Evolutionary conservation across 2,113 vertebrate species (phyloP).

Genomic region (Cheilinus undulatus): DNA sequence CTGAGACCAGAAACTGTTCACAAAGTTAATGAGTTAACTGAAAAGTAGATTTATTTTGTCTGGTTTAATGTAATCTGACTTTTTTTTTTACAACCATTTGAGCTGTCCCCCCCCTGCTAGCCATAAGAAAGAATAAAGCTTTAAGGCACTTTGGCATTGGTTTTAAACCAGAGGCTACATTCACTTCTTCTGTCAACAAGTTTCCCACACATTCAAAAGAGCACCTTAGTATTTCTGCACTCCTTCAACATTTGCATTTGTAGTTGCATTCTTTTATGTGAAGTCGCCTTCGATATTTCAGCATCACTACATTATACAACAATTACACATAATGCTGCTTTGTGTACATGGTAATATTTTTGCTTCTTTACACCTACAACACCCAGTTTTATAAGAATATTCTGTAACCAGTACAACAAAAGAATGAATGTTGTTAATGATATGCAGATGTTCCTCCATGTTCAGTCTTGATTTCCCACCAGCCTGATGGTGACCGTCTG

Average conservation of each 20-base stretch:
- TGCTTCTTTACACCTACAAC: slow-evolving; percentile 70
- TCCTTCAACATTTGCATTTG: slow-evolving; percentile 57
- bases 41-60: not conserved
- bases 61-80: not conserved
- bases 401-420: slow-evolving; percentile 82
- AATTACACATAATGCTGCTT: slow-evolving; percentile 67
- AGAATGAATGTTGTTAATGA: slow-evolving; percentile 70
- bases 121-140: not conserved
- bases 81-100: too few relatives aligned
- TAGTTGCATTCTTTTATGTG: slow-evolving; percentile 59
- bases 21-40: not conserved
- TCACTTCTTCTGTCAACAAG: not conserved
- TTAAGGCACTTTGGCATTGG: not conserved
- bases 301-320: slow-evolving; percentile 53
- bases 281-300: slow-evolving; percentile 66
- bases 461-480: slow-evolving; percentile 34
- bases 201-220: slow-evolving; percentile 12
- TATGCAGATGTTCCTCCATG: slow-evolving; percentile 66
- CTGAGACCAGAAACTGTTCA: not conserved
- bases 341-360: slow-evolving; percentile 71
- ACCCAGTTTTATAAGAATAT: slow-evolving; percentile 69
- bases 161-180: not conserved
- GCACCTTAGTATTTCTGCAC: slow-evolving; percentile 39
- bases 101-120: not conserved
- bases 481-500: slow-evolving; percentile 15